phyloP scores from a whole-genome alignment of 2,113 vertebrate genomes.

The Heloderma charlesbogerti region DNA sequence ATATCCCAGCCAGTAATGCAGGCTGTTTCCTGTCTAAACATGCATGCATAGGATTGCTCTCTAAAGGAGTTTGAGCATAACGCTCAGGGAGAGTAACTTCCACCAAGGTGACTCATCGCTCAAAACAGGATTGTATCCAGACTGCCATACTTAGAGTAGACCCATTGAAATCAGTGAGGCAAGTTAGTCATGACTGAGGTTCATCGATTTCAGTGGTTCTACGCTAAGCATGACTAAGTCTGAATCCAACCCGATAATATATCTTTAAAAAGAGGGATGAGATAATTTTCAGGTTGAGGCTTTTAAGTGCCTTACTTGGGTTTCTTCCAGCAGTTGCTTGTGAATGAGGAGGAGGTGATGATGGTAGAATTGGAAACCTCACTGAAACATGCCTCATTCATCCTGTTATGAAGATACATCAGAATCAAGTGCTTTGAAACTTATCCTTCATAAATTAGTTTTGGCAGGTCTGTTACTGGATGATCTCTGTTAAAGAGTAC shows the following conservation, averaged over 20 bases:
- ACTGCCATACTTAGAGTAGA: too few species aligned
- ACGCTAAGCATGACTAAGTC: too few species aligned
- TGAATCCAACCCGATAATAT: too few species aligned
- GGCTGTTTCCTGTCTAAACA: background rate
- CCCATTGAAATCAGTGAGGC: background rate
- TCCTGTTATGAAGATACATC: background rate
- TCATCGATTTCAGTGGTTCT: too few species aligned
- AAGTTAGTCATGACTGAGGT: background rate
- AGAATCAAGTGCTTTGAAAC: conserved; percentile 14
- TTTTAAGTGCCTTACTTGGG: background rate
- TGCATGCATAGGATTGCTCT: too few species aligned
- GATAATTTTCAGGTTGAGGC: background rate
- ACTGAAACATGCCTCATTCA: background rate
- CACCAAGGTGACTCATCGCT: background rate
- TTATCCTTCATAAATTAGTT: background rate
- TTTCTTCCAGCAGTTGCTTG: background rate
- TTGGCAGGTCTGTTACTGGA: background rate
- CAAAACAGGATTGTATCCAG: too few species aligned
- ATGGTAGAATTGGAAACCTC: background rate
- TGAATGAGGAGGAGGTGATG: background rate
- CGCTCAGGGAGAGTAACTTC: background rate
- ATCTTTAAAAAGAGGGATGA: background rate
- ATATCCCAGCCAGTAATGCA: too few species aligned
- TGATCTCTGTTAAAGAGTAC: conserved; percentile 1
- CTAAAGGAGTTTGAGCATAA: background rate